These are phyloP conservation scores for Colossoma macropomum DNA, from an alignment of 2,113 vertebrate species.

Conservation along the genomic window DNA sequence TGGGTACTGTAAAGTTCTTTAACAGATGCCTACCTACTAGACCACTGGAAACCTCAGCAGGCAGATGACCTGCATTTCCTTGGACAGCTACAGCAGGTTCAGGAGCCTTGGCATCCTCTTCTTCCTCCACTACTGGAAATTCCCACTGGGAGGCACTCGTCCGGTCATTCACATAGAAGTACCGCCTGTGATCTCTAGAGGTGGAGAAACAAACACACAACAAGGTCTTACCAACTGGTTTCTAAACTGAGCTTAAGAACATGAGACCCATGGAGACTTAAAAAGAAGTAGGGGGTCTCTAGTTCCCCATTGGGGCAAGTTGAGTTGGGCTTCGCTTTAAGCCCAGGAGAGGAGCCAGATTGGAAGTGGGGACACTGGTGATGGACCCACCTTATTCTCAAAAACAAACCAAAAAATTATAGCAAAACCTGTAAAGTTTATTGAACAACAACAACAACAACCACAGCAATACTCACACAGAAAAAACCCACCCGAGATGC, in stretches of 20 bases:
- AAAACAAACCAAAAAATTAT: constrained; percentile 64
- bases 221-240: constrained; percentile 68
- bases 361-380: constrained; percentile 68
- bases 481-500: constrained; percentile 61
- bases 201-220: constrained; percentile 93
- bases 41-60: constrained; percentile 32
- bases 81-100: constrained; percentile 73
- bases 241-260: constrained; percentile 58
- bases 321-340: constrained; percentile 67
- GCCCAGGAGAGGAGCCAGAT: constrained; percentile 70
- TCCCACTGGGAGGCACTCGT: constrained; percentile 96
- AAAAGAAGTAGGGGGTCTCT: constrained; percentile 61
- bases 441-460: constrained; percentile 31
- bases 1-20: no score
- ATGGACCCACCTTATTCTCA: constrained; percentile 78
- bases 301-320: constrained; percentile 61
- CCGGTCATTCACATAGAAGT: constrained; percentile 99
- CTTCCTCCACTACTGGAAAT: constrained; percentile 91
- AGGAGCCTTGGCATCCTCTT: constrained; percentile 70
- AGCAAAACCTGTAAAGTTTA: constrained; percentile 56
- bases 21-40: constrained; percentile 34
- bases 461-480: constrained; percentile 62
- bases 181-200: constrained; percentile 99
- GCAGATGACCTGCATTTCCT: constrained; percentile 57
- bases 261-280: constrained; percentile 66